Evolutionary conservation across 2,797 vertebrate genomes (phyloP).

Genomic region (Phataginus tetradactyla): DNA sequence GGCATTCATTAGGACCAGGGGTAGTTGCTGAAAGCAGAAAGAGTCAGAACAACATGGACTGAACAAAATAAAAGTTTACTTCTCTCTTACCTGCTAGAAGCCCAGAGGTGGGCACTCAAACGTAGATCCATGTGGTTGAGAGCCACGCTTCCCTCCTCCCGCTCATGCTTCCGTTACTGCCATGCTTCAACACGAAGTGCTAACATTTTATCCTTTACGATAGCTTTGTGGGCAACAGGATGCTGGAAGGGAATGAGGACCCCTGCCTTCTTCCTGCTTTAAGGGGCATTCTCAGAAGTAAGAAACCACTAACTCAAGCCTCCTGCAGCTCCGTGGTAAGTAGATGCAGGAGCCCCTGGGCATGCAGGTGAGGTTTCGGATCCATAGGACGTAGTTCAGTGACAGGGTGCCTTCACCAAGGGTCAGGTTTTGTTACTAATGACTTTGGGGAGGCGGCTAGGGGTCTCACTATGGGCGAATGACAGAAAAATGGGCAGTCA

Average conservation of each 20-base stretch:
- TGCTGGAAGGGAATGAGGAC: neutral
- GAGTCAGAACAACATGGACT: neutral
- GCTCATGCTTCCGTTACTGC: neutral
- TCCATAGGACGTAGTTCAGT: too few species aligned
- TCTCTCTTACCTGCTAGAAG: neutral
- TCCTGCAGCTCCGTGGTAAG: neutral
- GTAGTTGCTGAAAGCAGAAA: neutral
- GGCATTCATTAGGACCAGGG: neutral
- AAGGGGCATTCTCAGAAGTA: neutral
- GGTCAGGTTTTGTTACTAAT: neutral
- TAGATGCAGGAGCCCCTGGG: neutral
- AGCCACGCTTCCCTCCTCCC: too few species aligned
- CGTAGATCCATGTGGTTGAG: neutral
- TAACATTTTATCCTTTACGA: neutral
- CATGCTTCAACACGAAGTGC: neutral
- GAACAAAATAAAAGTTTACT: neutral
- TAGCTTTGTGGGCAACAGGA: neutral
- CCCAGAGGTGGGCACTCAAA: neutral
- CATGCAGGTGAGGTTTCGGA: neutral
- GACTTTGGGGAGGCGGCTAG: neutral
- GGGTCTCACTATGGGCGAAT: neutral
- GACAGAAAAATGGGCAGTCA: neutral
- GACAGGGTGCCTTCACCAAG: too few species aligned
- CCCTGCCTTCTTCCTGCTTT: neutral
- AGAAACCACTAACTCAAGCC: neutral